A percentile compares a stretch with the other conserved stretches of the same genome.
Conservation (phyloP, 2,113 vertebrate species). For the Antennarius striatus region DNA sequence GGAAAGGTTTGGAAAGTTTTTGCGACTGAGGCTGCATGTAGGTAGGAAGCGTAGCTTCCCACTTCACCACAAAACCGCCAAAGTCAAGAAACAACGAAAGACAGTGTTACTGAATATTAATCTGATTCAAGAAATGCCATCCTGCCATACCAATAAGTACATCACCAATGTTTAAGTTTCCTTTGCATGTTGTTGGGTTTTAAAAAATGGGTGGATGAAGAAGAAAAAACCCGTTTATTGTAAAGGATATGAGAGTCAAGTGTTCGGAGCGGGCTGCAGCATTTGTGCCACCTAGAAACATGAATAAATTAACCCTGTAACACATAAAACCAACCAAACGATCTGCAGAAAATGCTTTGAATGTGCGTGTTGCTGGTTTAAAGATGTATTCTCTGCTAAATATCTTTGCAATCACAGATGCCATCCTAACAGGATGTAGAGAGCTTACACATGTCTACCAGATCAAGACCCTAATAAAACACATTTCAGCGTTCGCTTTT, state of each 20-base stretch:
- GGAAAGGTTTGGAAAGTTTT: slow-evolving; percentile 58
- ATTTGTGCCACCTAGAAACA: slow-evolving; percentile 16
- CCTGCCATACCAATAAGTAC: neutral
- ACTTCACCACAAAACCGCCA: slow-evolving; percentile 34
- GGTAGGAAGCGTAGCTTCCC: slow-evolving; percentile 42
- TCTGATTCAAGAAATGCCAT: slow-evolving; percentile 24
- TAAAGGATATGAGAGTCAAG: neutral
- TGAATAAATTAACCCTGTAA: slow-evolving; percentile 7
- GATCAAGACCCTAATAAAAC: slow-evolving; percentile 30
- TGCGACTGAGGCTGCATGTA: slow-evolving; percentile 46
- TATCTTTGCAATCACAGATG: slow-evolving; percentile 28
- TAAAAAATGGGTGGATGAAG: slow-evolving; percentile 22
- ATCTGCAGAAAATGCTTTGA: neutral
- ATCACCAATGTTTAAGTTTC: slow-evolving; percentile 8
- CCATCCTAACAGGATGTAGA: slow-evolving; percentile 53
- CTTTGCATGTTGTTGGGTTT: slow-evolving; percentile 22
- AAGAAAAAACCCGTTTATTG: slow-evolving; percentile 32
- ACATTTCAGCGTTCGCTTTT: slow-evolving; percentile 26
- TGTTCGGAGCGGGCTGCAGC: neutral
- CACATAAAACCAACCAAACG: slow-evolving; percentile 4
- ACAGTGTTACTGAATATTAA: slow-evolving; percentile 24
- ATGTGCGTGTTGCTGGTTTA: slow-evolving; percentile 11
- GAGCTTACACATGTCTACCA: slow-evolving; percentile 25
- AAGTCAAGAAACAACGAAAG: slow-evolving; percentile 49
- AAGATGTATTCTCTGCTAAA: slow-evolving; percentile 17